A percentile compares a stretch with the other conserved stretches of the same genome.
These are phyloP conservation scores for Platyrinchus mystaceus DNA, from an alignment of 2,797 vertebrate genomes.

Conservation along the genomic window DNA sequence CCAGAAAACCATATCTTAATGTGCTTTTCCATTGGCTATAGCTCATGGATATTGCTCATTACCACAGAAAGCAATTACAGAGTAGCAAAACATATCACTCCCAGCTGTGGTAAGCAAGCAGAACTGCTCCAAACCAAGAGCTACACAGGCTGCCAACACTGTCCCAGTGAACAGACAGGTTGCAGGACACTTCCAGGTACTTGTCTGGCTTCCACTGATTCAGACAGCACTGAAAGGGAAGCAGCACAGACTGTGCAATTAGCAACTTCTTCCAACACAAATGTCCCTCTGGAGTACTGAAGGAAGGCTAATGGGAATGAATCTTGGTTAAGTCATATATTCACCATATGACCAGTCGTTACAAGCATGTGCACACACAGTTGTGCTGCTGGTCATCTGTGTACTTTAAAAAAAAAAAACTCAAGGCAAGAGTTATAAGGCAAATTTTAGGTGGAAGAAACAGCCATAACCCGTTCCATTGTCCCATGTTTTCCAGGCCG, in stretches of 20 bases:
- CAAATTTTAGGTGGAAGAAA: not conserved
- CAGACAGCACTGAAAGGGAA: not conserved
- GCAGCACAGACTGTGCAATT: not conserved
- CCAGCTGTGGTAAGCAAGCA: not conserved
- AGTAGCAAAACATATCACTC: not conserved
- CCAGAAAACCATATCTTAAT: fast-evolving
- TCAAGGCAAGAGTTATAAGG: not conserved
- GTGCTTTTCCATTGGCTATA: fast-evolving
- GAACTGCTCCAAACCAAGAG: not conserved
- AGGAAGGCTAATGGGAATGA: not conserved
- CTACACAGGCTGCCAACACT: not conserved
- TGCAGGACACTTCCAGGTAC: not conserved
- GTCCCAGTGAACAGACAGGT: fast-evolving
- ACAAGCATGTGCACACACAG: not conserved
- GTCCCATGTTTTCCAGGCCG: not conserved
- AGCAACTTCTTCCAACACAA: not conserved
- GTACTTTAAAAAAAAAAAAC: not conserved
- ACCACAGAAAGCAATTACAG: not conserved
- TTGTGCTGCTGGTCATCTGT: not conserved
- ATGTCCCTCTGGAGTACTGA: not conserved
- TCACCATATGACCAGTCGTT: not conserved
- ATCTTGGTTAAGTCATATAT: not conserved
- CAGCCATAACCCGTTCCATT: not conserved
- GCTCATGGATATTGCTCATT: not conserved
- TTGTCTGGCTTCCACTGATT: not conserved